Evolutionary conservation across 2,888 invertebrate genomes (phyloP).

Genomic region (Cotesia congregata): DNA sequence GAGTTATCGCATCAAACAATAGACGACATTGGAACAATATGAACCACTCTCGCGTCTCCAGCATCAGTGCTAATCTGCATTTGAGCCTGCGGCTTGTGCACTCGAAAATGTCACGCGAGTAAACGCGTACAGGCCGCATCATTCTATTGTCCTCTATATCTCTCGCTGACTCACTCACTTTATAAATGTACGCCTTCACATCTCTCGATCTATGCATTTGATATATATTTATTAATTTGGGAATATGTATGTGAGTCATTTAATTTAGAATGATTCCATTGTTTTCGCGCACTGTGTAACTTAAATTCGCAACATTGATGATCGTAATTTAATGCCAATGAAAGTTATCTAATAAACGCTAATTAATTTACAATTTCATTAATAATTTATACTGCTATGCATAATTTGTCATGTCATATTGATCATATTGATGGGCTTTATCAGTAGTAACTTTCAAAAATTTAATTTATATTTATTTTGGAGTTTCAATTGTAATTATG

Average conservation of each 20-base stretch:
- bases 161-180: background rate
- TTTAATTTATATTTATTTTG: too few relatives aligned
- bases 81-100: slow-evolving; percentile 51
- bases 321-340: slow-evolving; percentile 32
- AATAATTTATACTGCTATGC: background rate
- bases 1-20: slow-evolving; percentile 58
- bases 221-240: background rate
- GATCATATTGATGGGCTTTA: too few relatives aligned
- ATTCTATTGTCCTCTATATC: slow-evolving; percentile 25
- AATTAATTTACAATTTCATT: slow-evolving; percentile 19
- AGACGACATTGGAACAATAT: slow-evolving; percentile 57
- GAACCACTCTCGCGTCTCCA: slow-evolving; percentile 47
- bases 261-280: background rate
- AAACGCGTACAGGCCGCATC: slow-evolving; percentile 26
- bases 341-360: slow-evolving; percentile 9
- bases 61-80: slow-evolving; percentile 54
- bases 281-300: slow-evolving; percentile 18
- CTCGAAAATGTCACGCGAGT: slow-evolving; percentile 54
- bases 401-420: background rate
- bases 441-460: too few relatives aligned
- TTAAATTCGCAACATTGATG: slow-evolving; percentile 20
- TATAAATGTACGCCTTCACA: background rate
- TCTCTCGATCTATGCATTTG: background rate
- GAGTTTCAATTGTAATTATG: too few relatives aligned
- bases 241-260: background rate